Base-by-base conservation (phyloP, 2,113 vertebrate species). In the Hemicordylus capensis region DNA sequence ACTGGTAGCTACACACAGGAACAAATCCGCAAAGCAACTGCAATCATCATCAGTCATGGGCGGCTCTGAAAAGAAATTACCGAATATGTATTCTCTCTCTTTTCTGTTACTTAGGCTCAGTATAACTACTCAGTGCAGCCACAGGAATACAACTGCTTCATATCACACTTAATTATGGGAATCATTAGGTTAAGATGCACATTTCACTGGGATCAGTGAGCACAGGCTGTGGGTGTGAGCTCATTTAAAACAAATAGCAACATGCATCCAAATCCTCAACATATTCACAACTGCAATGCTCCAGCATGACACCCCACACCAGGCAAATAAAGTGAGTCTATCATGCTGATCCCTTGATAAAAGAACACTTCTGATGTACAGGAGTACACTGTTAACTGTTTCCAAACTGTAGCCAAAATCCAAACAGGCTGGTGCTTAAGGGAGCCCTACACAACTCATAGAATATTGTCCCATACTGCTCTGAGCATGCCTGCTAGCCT, bases 191-290 rank as follows among this genome's bases (percentile, higher is more conserved):
- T 84, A 85, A 64, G 70, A n/a, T 80, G 88, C 75, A 19, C 70
- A 70, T 48, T 93, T 94, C 92, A 89, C 92, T 86, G 87, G 93
- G 89, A 96, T 90, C 92, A 91, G 58, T 31, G 9, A 90, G 89
- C 66, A 87, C 84, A 91, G 89, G 79, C 58, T 90, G 66, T 73
- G 87, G 78, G 93, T 95, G 92, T 91, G 93, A 87, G 91, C 87
- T 94, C 86, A 93, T 93, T 95, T 94, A 91, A 93, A 93, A 94
- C 88, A 95, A 94, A 94, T 37, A 94, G 88, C 76, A 88, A n/a
- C 31, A 34, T 28, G 73, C n/a, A 34, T 1, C 34, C 48, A 37
- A 76, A 19, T 20, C 73, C 48, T 34, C 54, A 34, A 54, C 28
- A 48, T 54, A 5, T 26, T 10, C 51, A 24, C 26, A 54, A 34